Evolutionary conservation across 2,797 vertebrate species (phyloP), one percentile per base, ranked within the genome.

Genomic region (Sphenopsis melanotis): DNA sequence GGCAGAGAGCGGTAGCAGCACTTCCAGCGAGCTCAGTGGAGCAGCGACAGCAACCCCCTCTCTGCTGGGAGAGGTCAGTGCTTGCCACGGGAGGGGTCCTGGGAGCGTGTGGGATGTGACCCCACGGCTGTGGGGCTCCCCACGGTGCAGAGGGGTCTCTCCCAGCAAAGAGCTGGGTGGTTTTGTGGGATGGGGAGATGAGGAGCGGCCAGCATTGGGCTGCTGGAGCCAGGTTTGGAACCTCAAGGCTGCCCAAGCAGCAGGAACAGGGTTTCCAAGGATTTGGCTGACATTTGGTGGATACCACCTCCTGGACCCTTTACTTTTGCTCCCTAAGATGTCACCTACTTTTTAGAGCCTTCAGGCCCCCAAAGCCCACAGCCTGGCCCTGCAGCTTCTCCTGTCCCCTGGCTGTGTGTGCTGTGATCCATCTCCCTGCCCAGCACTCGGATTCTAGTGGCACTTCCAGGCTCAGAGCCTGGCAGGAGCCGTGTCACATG

Each of bases 401-500:
- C 13, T 50, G 11, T 53, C 8, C 36, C 36, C 32, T 9, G 77
- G 30, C 27, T 2, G 0, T 46, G 29, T n/a, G 66, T 26, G 2
- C 23, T 21, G 56, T 42, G 13, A 12, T 57, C 13, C 8, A 57
- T 46, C 50, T 77, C 42, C 64, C 70, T 16, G 2, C 29, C 4
- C 4, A 69, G 41, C 6, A 19, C 24, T 52, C 57, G 76, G 21
- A 56, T 36, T 50, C 37, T 14, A 56, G 20, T 26, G 42, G 37
- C 39, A 36, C 41, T 83, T 86, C 29, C 32, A 61, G 5, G 5
- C 32, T 65, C 29, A 37, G 47, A 34, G 34, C 26, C 16, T 3
- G 9, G 10, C 49, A 82, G 47, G 41, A 80, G 32, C 30, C 0
- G 0, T 10, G 16, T 4, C 0, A 2, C 49, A 12, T 46, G 36